phyloP scores from a whole-genome alignment of 2,113 vertebrate species.

The Lontra canadensis region DNA sequence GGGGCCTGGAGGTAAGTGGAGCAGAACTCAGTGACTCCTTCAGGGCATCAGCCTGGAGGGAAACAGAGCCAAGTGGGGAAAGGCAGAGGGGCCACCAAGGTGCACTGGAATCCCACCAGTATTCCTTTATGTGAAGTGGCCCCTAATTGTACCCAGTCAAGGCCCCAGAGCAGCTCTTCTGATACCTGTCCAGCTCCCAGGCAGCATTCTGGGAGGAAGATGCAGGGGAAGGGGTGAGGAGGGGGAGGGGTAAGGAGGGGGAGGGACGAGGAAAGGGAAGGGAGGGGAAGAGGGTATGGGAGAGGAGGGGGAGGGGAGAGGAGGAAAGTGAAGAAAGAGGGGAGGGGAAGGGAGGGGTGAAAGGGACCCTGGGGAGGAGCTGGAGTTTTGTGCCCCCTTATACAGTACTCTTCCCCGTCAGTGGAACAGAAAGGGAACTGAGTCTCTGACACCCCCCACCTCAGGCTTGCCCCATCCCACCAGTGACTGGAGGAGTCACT shows the following conservation, averaged over 20 bases:
- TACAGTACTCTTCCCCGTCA: not conserved
- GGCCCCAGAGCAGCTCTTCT: not conserved
- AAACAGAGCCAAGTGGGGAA: rapidly evolving
- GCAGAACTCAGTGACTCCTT: not conserved
- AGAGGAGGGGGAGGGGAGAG: too few species aligned
- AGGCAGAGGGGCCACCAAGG: not conserved
- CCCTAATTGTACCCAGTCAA: not conserved
- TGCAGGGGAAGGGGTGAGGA: not conserved
- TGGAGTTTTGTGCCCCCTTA: not conserved
- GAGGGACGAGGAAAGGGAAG: too few species aligned
- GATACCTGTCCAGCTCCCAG: not conserved
- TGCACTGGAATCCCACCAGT: not conserved
- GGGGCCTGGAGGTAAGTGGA: not conserved
- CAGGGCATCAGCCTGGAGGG: not conserved
- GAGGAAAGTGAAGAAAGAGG: too few species aligned
- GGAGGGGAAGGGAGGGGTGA: too few species aligned
- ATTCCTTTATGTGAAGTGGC: not conserved
- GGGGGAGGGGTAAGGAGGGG: too few species aligned
- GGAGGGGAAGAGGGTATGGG: too few species aligned
- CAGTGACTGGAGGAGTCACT: not conserved
- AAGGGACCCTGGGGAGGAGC: not conserved
- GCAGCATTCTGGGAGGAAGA: not conserved
- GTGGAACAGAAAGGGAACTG: not conserved
- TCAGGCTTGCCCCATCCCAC: not conserved
- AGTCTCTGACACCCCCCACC: not conserved